Base-by-base conservation (phyloP, 2,888 invertebrate species). In the Philereme vetulata region DNA sequence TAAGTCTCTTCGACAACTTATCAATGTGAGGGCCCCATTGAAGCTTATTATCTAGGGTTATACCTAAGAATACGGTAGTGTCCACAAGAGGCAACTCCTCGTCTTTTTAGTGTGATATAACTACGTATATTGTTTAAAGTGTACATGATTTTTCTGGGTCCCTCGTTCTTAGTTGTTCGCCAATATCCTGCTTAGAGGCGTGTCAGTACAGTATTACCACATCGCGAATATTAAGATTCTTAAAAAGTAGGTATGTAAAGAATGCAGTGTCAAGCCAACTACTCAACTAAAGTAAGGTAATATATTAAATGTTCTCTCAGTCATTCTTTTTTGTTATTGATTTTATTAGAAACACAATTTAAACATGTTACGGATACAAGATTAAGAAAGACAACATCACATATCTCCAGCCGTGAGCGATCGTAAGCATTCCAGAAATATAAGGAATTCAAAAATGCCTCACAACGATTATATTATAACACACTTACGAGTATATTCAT, bases 381-480 rank as follows among this genome's bases (percentile, higher is more conserved):
- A 62, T 66, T 66, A 69, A 62, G 52, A 64, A 54, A 58, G 61
- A 48, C 65, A 64, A 51, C 67, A 65, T 61, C 56, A 61, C 66
- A 64, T 61, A 64, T 65, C 62, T 65, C 70, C 66, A 62, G 56
- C 68, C 50, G 68, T 56, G 68, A 57, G 44, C 54, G 62, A 52
- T 67, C 71, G 70, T 66, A 81, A 73, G 72, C 80, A 85, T 86
- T 81, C 82, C 81, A 80, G 65, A 78, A 73, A 84, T 84, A 77
- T 79, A 75, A 79, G 73, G 56, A 68, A 78, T 76, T 72, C 70
- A 75, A 70, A 78, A 80, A 82, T 80, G 73, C 76, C 76, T 74
- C 74, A 71, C 78, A 79, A 82, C 76, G 82, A 82, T 84, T 84
- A 83, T 82, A 82, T 84, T 84, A 83, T 82, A 82, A 81, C 80